Percentiles rank a stretch among this genome's conserved stretches.
Evolutionary conservation across 2,888 invertebrate genomes (phyloP).

Genomic region (Chymomyza procnemis): DNA sequence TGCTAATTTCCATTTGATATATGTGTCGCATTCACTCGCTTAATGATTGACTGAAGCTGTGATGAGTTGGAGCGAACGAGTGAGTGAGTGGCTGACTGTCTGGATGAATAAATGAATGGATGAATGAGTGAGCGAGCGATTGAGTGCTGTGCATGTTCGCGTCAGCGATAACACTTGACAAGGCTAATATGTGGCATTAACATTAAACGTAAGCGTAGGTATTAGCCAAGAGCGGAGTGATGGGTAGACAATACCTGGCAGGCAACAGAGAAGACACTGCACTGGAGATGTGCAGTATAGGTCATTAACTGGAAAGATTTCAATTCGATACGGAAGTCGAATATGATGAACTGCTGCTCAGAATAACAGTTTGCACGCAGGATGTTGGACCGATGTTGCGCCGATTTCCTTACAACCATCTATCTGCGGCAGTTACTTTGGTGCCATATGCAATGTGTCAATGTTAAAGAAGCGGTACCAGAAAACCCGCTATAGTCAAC

Average conservation of each 20-base stretch:
- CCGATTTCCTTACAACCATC: no score
- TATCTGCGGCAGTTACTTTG: no score
- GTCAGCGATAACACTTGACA: background rate
- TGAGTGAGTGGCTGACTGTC: background rate
- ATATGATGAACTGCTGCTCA: no score
- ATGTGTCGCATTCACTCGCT: background rate
- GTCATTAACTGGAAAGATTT: no score
- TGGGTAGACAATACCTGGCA: background rate
- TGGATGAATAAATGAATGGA: background rate
- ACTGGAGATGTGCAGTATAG: no score
- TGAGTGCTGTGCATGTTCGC: background rate
- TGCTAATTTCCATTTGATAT: conserved; percentile 18
- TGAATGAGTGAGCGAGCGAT: background rate
- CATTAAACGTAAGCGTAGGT: background rate
- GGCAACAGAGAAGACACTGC: no score
- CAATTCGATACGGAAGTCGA: no score
- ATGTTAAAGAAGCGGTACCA: no score
- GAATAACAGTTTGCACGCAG: no score
- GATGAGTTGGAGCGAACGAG: background rate
- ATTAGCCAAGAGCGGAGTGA: background rate
- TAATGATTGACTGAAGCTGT: conserved; percentile 7
- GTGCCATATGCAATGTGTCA: no score
- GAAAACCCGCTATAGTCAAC: no score
- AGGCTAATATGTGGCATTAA: background rate
- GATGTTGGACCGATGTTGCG: no score